These are phyloP conservation scores for Oxyura jamaicensis DNA, from an alignment of 2,113 vertebrate species.

Conservation along the genomic window DNA sequence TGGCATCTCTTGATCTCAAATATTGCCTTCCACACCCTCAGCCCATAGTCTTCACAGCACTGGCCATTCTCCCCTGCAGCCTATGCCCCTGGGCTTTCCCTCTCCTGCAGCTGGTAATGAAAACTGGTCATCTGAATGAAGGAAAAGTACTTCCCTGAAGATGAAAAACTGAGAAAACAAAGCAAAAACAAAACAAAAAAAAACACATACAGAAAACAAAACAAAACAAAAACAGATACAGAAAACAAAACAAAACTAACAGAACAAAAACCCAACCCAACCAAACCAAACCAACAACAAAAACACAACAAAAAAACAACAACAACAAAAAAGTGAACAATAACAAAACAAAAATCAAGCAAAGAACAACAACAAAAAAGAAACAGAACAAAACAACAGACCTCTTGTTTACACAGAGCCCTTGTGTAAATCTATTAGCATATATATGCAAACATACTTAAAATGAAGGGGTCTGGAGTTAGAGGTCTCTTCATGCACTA, in stretches of 20 bases:
- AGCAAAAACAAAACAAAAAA: no score
- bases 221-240: no score
- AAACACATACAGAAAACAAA: no score
- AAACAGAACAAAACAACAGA: background rate
- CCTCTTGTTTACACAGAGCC: background rate
- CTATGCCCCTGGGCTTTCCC: background rate
- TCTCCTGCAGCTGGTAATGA: background rate
- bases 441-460: background rate
- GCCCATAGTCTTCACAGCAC: background rate
- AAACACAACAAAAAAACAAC: no score
- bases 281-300: no score
- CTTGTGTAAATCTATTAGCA: background rate
- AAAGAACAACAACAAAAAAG: background rate
- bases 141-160: background rate
- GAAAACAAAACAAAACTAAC: no score
- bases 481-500: background rate
- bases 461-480: background rate
- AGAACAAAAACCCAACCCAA: no score
- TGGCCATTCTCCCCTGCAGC: background rate
- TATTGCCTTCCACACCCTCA: background rate
- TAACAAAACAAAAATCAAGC: no score
- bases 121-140: background rate
- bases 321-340: no score
- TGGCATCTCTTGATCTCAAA: background rate
- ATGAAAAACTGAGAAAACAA: background rate